These are phyloP conservation scores for Galleria mellonella DNA, from an alignment of 1,140 invertebrate species.

Conservation along the genomic window DNA sequence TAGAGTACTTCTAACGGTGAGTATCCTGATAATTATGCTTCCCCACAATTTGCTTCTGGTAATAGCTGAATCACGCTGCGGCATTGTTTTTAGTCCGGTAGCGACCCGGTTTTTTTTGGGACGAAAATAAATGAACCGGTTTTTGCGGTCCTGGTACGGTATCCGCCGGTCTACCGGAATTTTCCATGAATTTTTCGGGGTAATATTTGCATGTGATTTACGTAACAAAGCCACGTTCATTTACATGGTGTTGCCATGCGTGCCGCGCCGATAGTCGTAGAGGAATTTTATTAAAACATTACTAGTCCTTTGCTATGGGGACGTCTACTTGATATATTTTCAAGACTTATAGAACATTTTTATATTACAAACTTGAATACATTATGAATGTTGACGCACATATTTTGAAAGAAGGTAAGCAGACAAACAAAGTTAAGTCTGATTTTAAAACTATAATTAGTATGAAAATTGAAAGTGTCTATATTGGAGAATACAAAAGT, in stretches of 20 bases:
- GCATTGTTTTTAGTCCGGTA: conserved; percentile 2
- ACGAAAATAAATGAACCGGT: background rate
- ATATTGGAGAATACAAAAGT: too few species aligned
- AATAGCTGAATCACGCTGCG: conserved; percentile 1
- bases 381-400: too few species aligned
- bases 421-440: too few species aligned
- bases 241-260: conserved; percentile 1
- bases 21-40: background rate
- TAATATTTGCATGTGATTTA: conserved; percentile 13
- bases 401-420: too few species aligned
- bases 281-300: too few species aligned
- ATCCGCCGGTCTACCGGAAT: background rate
- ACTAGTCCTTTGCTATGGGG: too few species aligned
- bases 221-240: conserved; percentile 9
- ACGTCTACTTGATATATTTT: too few species aligned
- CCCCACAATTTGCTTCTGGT: background rate
- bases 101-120: background rate
- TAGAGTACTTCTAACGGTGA: conserved; percentile 16
- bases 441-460: too few species aligned
- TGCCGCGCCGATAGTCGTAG: background rate
- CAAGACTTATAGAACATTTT: too few species aligned
- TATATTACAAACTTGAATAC: too few species aligned
- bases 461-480: too few species aligned
- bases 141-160: background rate
- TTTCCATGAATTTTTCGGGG: background rate